Evolutionary conservation across 1,140 invertebrate species (phyloP).

Genomic region (Hermetia illucens): DNA sequence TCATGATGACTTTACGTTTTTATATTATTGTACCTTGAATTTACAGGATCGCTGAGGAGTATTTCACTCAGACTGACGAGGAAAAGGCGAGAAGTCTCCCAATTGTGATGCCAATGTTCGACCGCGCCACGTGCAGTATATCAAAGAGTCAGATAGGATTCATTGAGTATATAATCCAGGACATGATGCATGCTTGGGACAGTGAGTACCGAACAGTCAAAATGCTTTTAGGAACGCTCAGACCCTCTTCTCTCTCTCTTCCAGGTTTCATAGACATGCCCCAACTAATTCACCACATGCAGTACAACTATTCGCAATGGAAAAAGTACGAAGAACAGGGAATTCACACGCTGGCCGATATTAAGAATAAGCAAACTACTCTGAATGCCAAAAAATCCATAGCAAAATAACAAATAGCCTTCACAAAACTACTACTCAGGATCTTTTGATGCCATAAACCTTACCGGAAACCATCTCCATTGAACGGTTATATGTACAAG

Average conservation of each 20-base stretch:
- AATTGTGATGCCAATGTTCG: conserved; percentile 95
- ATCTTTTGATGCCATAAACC: too few species aligned
- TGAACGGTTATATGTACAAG: too few species aligned
- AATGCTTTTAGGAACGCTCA: conserved; percentile 5
- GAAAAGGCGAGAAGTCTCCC: conserved; percentile 73
- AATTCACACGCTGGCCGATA: conserved; percentile 51
- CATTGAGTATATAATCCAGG: conserved; percentile 89
- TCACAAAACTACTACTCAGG: not conserved
- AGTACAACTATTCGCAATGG: conserved; percentile 82
- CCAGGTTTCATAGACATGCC: conserved; percentile 85
- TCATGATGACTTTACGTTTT: not conserved
- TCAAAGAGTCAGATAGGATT: conserved; percentile 94
- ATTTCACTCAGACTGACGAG: conserved; percentile 87
- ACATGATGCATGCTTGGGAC: conserved; percentile 96
- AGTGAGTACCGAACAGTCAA: conserved; percentile 41
- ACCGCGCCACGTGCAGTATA: conserved; percentile 81
- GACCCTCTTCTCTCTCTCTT: conserved; percentile 23
- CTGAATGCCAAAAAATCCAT: conserved; percentile 18
- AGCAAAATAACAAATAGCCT: not conserved
- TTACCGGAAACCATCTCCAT: too few species aligned
- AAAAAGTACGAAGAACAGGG: conserved; percentile 64
- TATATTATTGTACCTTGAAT: too few species aligned
- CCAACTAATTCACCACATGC: conserved; percentile 69
- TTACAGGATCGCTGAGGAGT: conserved; percentile 68
- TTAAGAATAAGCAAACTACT: conserved; percentile 33